phyloP scores from a whole-genome alignment of 2,888 invertebrate species.

The Linyphia triangularis region DNA sequence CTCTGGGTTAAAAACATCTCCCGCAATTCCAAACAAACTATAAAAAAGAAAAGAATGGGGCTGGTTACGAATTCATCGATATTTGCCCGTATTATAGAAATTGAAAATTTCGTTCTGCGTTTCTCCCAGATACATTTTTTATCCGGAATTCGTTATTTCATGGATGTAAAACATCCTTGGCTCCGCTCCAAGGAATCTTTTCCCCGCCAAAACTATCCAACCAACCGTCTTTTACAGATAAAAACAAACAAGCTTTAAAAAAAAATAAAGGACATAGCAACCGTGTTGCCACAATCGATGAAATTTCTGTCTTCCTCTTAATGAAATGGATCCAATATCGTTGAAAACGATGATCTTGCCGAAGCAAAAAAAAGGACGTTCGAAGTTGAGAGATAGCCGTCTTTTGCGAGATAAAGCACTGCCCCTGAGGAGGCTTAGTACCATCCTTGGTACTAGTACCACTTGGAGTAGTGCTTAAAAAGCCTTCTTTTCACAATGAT shows the following conservation, averaged over 20 bases:
- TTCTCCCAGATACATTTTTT: not conserved
- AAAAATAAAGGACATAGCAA: not conserved
- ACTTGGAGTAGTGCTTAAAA: not conserved
- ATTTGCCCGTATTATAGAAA: conserved; percentile 55
- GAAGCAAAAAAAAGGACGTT: conserved; percentile 14
- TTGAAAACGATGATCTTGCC: conserved; percentile 25
- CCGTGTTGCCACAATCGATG: conserved; percentile 32
- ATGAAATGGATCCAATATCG: conserved; percentile 52
- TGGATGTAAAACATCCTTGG: conserved; percentile 35
- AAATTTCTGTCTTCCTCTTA: conserved; percentile 44
- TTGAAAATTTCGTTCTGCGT: conserved; percentile 26
- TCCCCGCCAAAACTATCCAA: not conserved
- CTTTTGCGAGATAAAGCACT: conserved; percentile 32
- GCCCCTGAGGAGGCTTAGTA: conserved; percentile 15
- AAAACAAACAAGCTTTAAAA: not conserved
- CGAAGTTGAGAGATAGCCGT: conserved; percentile 15
- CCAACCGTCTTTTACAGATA: not conserved
- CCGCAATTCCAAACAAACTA: conserved; percentile 17
- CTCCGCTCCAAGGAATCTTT: not conserved
- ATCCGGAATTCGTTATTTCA: not conserved
- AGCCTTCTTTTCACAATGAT: conserved; percentile 44
- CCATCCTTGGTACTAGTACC: not conserved
- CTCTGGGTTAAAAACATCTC: not conserved
- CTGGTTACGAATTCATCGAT: conserved; percentile 54
- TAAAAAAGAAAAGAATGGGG: conserved; percentile 13